Evolutionary conservation across 2,888 invertebrate species (phyloP), one percentile per base, ranked within the genome.

Genomic region (Cyclophora punctaria): DNA sequence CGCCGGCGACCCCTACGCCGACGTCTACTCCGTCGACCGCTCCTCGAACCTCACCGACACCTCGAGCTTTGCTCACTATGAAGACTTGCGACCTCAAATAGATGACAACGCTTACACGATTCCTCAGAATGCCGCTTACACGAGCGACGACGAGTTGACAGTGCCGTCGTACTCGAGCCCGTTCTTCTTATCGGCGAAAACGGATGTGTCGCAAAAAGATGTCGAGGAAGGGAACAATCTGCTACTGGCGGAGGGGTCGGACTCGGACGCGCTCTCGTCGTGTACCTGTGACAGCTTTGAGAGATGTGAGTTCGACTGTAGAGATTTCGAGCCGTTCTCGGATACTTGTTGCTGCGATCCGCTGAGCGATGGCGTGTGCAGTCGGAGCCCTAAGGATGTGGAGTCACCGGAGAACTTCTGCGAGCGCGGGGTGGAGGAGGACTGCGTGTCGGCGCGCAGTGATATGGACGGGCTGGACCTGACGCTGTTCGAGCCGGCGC

Each of bases 401-500:
- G 88, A 88, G 50, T 88, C 88, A 43, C 86, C 87, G 34, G 88
- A 88, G 67, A 68, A 85, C 66, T 83, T 87, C 67, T 78, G 82
- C 69, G 80, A 83, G 50, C 69, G 73, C 58, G 70, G 67, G 50
- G 77, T 72, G 40, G 85, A 88, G 41, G 86, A 83, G 47, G 89
- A 89, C 60, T 80, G 79, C 47, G 76, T 77, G 34, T 84, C 90
- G 48, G 78, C 86, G 45, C 75, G 88, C 40, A 89, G 89, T 73
- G 92, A 92, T 75, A 91, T 92, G 90, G 92, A 92, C 61, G 92
- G 92, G 57, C 83, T 92, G 62, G 92, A 92, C 79, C 82, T 92
- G 69, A 87, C 92, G 56, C 78, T 92, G 62, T 92, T 92, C 74
- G 92, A 92, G 73, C 92, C 92, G 47, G 91, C 91, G 47, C 81